Percentiles rank a stretch among this genome's conserved stretches.
These are phyloP conservation scores for Ptiloglossa arizonensis DNA, from an alignment of 1,140 invertebrate genomes.

Conservation along the genomic window DNA sequence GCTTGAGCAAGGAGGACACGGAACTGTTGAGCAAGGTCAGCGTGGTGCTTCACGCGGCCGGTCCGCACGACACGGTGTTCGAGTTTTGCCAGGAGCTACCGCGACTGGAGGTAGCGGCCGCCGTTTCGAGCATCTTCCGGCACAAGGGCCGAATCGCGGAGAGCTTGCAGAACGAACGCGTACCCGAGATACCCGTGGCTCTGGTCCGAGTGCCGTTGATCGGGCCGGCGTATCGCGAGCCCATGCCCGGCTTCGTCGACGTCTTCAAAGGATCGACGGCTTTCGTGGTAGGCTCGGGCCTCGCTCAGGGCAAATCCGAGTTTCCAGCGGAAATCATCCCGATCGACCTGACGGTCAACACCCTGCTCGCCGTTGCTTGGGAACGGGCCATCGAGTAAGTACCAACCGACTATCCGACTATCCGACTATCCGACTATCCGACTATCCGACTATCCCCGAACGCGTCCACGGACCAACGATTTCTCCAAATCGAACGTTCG, in stretches of 20 bases:
- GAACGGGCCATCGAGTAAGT: slow-evolving; percentile 55
- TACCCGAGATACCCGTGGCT: slow-evolving; percentile 59
- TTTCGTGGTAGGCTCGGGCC: slow-evolving; percentile 71
- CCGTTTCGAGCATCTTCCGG: slow-evolving; percentile 57
- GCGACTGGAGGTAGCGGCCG: slow-evolving; percentile 48
- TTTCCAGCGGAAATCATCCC: slow-evolving; percentile 69
- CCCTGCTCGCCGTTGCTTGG: slow-evolving; percentile 71
- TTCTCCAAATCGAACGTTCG: too few species aligned
- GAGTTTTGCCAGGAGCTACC: slow-evolving; percentile 66
- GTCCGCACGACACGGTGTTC: slow-evolving; percentile 59
- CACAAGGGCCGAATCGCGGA: slow-evolving; percentile 57
- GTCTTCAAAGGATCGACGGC: slow-evolving; percentile 67
- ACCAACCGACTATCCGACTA: too few species aligned
- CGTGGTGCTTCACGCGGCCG: slow-evolving; percentile 69
- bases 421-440: too few species aligned
- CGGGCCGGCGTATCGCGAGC: slow-evolving; percentile 69
- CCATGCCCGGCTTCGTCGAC: slow-evolving; percentile 72
- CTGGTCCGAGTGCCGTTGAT: slow-evolving; percentile 66
- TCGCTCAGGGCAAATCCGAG: slow-evolving; percentile 56
- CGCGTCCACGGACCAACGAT: too few species aligned
- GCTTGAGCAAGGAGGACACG: slow-evolving; percentile 43
- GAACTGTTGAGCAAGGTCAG: slow-evolving; percentile 59
- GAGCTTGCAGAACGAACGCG: slow-evolving; percentile 39
- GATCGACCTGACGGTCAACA: slow-evolving; percentile 68
- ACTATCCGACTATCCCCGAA: too few species aligned